phyloP scores from a whole-genome alignment of 92 coral and sea anemone species.

The Palythoa heliodiscus region DNA sequence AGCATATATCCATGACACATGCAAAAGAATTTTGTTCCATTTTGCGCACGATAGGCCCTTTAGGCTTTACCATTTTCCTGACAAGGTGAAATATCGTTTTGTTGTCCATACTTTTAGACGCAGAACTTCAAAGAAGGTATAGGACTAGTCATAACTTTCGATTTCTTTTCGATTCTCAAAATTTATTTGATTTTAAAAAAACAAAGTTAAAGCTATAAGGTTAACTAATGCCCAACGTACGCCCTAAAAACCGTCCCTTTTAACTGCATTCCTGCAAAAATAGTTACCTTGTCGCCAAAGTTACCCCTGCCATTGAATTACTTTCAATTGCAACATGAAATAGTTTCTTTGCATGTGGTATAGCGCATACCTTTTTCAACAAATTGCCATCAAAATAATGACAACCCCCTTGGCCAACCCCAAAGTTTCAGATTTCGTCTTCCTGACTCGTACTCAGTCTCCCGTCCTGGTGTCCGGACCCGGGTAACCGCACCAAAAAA shows the following conservation, averaged over 20 bases:
- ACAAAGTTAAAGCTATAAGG: neutral
- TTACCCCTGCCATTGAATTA: slow-evolving; percentile 31
- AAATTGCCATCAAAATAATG: neutral
- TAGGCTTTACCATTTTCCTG: too few species aligned
- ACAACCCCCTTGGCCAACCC: neutral
- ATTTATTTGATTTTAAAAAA: neutral
- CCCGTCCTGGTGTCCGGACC: neutral
- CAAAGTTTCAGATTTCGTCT: neutral
- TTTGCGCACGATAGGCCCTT: too few species aligned
- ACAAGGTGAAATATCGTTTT: too few species aligned
- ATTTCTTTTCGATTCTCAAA: neutral
- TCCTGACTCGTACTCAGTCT: neutral
- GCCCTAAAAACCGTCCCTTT: neutral
- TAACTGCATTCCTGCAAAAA: neutral
- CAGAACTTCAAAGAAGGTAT: too few species aligned
- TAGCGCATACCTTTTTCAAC: neutral
- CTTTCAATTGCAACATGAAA: too few species aligned
- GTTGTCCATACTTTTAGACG: too few species aligned
- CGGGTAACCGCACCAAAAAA: too few species aligned
- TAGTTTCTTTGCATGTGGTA: neutral
- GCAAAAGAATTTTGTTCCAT: too few species aligned
- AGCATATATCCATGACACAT: too few species aligned
- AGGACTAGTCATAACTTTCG: too few species aligned
- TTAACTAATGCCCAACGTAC: neutral
- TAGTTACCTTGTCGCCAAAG: slow-evolving; percentile 33